phyloP scores from a whole-genome alignment of 2,797 vertebrate genomes.

The Hydrolagus colliei region DNA sequence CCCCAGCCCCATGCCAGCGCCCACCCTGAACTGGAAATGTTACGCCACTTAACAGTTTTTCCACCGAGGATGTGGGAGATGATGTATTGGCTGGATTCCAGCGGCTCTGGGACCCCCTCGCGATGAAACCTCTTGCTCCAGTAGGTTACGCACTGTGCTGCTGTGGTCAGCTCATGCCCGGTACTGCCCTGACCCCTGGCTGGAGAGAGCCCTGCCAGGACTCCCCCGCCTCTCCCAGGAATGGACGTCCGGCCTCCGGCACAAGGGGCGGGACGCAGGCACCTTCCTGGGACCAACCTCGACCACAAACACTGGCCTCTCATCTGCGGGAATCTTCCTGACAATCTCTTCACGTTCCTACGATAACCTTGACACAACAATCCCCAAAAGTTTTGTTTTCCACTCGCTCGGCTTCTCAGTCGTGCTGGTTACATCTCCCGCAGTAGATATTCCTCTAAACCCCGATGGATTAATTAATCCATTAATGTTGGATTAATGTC shows the following conservation, averaged over 20 bases:
- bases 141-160: slow-evolving; percentile 32
- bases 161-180: not conserved
- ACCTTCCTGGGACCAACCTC: not conserved
- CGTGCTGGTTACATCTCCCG: no score
- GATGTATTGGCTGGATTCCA: slow-evolving; percentile 75
- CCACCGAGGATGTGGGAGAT: slow-evolving; percentile 84
- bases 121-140: slow-evolving; percentile 70
- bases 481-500: no score
- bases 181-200: not conserved
- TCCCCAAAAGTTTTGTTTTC: no score
- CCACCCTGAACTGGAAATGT: not conserved
- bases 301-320: not conserved
- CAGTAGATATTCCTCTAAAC: no score
- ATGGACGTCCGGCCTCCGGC: not conserved
- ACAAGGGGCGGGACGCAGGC: not conserved
- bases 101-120: slow-evolving; percentile 70
- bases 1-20: not conserved
- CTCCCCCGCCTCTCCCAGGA: no score
- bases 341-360: not conserved
- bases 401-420: no score
- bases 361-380: no score
- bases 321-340: not conserved
- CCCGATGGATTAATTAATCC: no score
- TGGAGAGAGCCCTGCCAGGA: no score
- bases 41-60: slow-evolving; percentile 75